Evolutionary conservation across 2,797 vertebrate species (phyloP), one percentile per base, ranked within the genome.

Genomic region (Urosaurus nigricauda): DNA sequence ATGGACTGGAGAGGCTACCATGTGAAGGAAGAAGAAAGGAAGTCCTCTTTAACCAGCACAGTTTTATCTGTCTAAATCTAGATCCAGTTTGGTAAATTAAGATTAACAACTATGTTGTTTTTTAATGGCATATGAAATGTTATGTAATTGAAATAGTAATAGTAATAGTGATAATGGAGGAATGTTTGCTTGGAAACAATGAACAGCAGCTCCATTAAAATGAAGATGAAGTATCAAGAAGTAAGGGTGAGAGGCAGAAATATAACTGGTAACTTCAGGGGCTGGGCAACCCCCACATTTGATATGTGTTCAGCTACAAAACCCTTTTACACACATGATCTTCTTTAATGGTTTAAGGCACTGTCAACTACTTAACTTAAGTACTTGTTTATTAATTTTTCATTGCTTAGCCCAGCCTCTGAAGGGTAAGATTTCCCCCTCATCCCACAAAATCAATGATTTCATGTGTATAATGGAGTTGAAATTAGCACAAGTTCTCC

Each of bases 401-500:
- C 91, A 91, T 90, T 87, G 85, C 86, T 90, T 73, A 53, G 85
- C 88, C 85, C 90, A 94, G 90, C 86, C 85, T 86, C 92, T 91
- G 88, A 89, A 88, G 87, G 89, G 88, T 88, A 91, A 89, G 93
- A 87, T 81, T 63, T 75, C 85, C 47, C 63, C 83, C 53, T 58
- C 37, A 65, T 53, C 71, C 60, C 86, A 81, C 70, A 73, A 91
- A 94, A 93, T 89, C 88, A 88, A 81, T 88, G 94, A 94, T 93
- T 89, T 88, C 83, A 82, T 56, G 79, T 90, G 73, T 80, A 94
- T 86, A 94, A 96, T 88, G 87, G 89, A 93, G 81, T 91, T 37
- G 51, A 92, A 93, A 90, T 86, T 89, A 92, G 86, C 79, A 71
- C 6, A 87, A 63, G 73, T 92, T 82, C 58, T 43, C 58, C 74